Evolutionary conservation across 92 coral and sea anemone species (phyloP).

Genomic region (Palythoa grandis): DNA sequence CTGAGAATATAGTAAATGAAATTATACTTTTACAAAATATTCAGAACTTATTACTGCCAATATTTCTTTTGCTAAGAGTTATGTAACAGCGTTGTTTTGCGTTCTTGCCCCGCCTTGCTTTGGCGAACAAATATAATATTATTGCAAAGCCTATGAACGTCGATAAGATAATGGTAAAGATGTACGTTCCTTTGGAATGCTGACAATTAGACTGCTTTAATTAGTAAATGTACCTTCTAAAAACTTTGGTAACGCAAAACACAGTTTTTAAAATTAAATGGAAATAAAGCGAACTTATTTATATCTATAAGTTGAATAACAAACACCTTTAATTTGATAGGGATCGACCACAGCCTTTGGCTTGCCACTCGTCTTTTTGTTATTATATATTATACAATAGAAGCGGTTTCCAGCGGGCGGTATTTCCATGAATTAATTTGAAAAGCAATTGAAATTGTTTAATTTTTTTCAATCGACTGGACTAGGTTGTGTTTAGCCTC

Average conservation of each 20-base stretch:
- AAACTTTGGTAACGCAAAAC: slow-evolving; percentile 18
- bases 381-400: slow-evolving; percentile 18
- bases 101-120: neutral
- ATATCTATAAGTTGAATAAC: slow-evolving; percentile 23
- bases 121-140: neutral
- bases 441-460: slow-evolving; percentile 46
- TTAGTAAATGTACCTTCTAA: slow-evolving; percentile 7
- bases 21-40: neutral
- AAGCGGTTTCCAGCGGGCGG: slow-evolving; percentile 33
- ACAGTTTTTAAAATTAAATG: slow-evolving; percentile 18
- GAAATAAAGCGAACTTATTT: slow-evolving; percentile 24
- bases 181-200: neutral
- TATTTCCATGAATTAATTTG: slow-evolving; percentile 37
- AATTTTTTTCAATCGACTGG: slow-evolving; percentile 42
- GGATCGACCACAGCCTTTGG: neutral
- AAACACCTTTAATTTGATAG: slow-evolving; percentile 45
- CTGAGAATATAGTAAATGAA: neutral
- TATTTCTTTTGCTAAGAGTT: neutral
- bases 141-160: neutral
- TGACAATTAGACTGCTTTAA: slow-evolving; percentile 14
- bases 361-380: slow-evolving; percentile 2
- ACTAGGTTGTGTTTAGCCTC: slow-evolving; percentile 41
- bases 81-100: neutral
- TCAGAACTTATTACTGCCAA: neutral
- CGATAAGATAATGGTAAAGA: neutral